A percentile compares a stretch with the other conserved stretches of the same genome.
Evolutionary conservation across 2,113 vertebrate species (phyloP).

Genomic region (Podarcis raffonei): DNA sequence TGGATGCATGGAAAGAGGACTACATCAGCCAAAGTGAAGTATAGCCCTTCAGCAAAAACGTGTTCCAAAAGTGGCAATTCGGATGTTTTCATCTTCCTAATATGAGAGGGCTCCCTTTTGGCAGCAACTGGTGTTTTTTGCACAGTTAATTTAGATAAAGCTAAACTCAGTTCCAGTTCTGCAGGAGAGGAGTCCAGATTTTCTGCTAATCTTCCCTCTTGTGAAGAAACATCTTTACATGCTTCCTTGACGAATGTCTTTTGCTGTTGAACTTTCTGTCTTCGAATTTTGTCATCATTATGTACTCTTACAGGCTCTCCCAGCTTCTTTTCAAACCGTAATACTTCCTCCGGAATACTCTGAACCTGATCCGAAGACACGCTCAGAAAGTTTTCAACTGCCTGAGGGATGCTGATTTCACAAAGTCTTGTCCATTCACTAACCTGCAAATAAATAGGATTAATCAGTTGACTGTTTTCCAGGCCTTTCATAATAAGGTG

Average conservation of each 20-base stretch:
- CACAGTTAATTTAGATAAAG: constrained; percentile 84
- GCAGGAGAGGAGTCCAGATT: neutral
- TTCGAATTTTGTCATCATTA: constrained; percentile 95
- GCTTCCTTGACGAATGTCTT: constrained; percentile 37
- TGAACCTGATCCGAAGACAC: constrained; percentile 60
- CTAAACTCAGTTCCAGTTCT: constrained; percentile 83
- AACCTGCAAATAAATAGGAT: constrained; percentile 77
- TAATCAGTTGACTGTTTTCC: neutral
- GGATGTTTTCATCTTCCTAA: constrained; percentile 88
- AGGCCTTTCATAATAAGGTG: neutral
- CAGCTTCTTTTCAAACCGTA: constrained; percentile 86
- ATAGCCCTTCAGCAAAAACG: constrained; percentile 93
- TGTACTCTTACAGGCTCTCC: constrained; percentile 93
- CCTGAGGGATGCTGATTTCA: constrained; percentile 90
- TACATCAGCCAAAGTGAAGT: constrained; percentile 93
- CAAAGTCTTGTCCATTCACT: constrained; percentile 97
- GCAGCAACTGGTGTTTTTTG: constrained; percentile 62
- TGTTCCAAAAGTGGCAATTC: constrained; percentile 90
- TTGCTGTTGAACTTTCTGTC: constrained; percentile 89
- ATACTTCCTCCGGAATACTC: constrained; percentile 81
- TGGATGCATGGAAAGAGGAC: constrained; percentile 93
- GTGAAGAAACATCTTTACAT: neutral
- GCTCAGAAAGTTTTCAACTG: constrained; percentile 84
- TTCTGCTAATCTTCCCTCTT: constrained; percentile 9
- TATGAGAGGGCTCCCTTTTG: constrained; percentile 82